Base-by-base conservation (phyloP, 2,888 invertebrate species). In the Anoncus sp. region DNA sequence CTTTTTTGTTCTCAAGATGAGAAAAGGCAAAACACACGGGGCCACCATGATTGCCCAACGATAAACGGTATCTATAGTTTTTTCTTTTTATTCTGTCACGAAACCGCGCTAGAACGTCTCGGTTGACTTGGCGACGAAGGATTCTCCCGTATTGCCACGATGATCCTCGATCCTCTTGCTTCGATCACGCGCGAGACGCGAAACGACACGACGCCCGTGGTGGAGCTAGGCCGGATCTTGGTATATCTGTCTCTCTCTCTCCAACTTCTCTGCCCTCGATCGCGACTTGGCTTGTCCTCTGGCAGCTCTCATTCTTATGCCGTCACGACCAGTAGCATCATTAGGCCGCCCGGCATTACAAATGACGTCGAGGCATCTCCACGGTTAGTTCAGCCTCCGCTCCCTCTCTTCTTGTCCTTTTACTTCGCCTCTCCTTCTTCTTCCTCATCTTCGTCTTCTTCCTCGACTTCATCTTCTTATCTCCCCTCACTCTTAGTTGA, bases 241-340 rank as follows among this genome's bases (percentile, higher is more conserved):
- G 49, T 51, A 6, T 55, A 45, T 53, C 31, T 67, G 12, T 51
- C 47, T 14, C 53, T 47, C 31, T 45, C 49, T 18, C 27, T 7
- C 24, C 22, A 16, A 40, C 47, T 55, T 53, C 40, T 62, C 16
- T 62, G 62, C 67, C 43, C 75, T 67, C 71, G 70, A 57, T 66
- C 62, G 66, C 65, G 43, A 47, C 75, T 71, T 40, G 38, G 60
- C 51, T 60, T 53, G 75, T 67, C 57, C 67, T 67, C 75, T 71
- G 72, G 75, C 84, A 81, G 84, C 79, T 83, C 82, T 85, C 83
- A 85, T 85, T 84, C 84, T 67, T 81, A 81, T 83, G 76, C 85
- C 84, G 86, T 86, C 87, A 84, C 86, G 85, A 87, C 82, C 86
- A 81, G 82, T 83, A 83, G 85, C 85, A 85, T 87, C 86, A 87